phyloP scores from a whole-genome alignment of 2,797 vertebrate genomes.

The Megalops cyprinoides region DNA sequence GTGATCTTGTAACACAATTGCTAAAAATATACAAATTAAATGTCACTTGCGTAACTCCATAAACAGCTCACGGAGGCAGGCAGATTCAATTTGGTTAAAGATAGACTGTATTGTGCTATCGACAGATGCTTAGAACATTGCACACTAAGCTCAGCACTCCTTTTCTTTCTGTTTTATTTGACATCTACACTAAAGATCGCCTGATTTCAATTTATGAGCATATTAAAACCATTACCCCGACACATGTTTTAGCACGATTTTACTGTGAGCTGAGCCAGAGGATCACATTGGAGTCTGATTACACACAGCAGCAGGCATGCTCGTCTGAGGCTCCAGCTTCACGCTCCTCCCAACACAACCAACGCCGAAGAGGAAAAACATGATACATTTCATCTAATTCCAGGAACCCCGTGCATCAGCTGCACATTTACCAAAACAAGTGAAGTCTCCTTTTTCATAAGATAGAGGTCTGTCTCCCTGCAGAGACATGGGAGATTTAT shows the following conservation, averaged over 20 bases:
- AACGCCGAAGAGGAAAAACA: background rate
- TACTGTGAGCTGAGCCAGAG: constrained; percentile 45
- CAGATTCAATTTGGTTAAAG: background rate
- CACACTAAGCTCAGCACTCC: background rate
- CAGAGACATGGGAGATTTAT: background rate
- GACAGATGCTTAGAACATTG: constrained; percentile 52
- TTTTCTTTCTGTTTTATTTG: constrained; percentile 48
- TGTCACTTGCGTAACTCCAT: constrained; percentile 50
- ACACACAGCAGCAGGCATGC: constrained; percentile 36
- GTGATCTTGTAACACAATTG: background rate
- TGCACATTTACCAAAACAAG: constrained; percentile 20
- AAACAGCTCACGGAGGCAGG: background rate
- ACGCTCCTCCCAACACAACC: background rate
- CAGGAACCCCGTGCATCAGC: constrained; percentile 11
- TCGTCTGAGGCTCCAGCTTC: background rate
- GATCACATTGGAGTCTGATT: constrained; percentile 55
- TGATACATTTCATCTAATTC: constrained; percentile 15
- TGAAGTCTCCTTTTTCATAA: background rate
- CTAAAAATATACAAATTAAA: constrained; percentile 41
- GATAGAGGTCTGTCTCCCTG: background rate
- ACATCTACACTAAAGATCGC: constrained; percentile 45
- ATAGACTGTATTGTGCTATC: constrained; percentile 54
- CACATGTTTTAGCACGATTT: constrained; percentile 62
- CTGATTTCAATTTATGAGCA: constrained; percentile 67
- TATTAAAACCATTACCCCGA: constrained; percentile 67